Evolutionary conservation across 2,797 vertebrate species (phyloP).

Genomic region (Manis crassicaudata): DNA sequence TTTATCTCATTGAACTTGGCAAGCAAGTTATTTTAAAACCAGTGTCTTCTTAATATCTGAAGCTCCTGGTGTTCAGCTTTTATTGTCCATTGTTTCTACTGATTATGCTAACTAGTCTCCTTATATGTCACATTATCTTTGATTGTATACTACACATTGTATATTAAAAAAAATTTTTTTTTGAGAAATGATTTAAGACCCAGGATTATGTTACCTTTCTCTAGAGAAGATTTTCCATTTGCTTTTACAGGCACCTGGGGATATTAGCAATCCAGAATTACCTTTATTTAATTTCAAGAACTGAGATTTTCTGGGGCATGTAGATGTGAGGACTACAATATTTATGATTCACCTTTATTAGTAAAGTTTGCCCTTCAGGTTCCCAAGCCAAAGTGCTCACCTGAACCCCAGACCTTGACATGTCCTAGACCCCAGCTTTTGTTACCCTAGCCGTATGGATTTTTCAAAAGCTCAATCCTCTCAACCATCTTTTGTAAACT

Average conservation of each 20-base stretch:
- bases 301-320: background rate
- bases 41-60: background rate
- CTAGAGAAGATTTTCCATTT: background rate
- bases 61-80: background rate
- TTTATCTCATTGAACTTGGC: background rate
- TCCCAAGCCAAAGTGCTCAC: background rate
- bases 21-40: background rate
- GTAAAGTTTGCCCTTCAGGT: background rate
- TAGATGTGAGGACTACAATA: background rate
- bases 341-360: background rate
- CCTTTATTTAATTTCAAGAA: constrained; percentile 22
- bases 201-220: background rate
- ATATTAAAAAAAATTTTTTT: background rate
- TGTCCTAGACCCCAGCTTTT: background rate
- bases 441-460: accelerated
- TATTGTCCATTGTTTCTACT: background rate
- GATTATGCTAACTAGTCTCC: background rate
- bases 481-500: background rate
- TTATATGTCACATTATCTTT: background rate
- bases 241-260: background rate
- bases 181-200: background rate
- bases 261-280: constrained; percentile 12
- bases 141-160: background rate
- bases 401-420: background rate
- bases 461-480: background rate